phyloP scores from a whole-genome alignment of 2,113 vertebrate genomes.

The Ctenodactylus gundi region DNA sequence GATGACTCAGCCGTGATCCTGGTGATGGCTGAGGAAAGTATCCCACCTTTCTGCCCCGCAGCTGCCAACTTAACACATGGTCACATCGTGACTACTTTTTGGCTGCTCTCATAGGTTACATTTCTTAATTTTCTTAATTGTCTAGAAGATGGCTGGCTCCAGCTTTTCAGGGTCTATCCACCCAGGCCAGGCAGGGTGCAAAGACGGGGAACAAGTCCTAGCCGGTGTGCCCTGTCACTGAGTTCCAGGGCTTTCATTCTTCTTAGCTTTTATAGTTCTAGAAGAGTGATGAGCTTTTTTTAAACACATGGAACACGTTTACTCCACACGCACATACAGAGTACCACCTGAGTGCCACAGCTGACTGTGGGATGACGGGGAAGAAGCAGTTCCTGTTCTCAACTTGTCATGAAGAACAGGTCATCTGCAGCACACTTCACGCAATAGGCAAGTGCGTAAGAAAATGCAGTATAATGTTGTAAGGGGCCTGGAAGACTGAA shows the following conservation, averaged over 20 bases:
- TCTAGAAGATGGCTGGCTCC: background rate
- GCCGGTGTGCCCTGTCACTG: fast-evolving
- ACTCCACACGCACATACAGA: background rate
- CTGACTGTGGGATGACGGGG: background rate
- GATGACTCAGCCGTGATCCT: background rate
- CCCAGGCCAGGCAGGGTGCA: background rate
- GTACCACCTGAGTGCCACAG: background rate
- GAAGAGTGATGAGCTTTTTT: background rate
- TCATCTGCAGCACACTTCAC: no score
- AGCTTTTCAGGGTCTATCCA: background rate
- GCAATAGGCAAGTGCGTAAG: background rate
- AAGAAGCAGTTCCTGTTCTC: background rate
- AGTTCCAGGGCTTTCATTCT: fast-evolving
- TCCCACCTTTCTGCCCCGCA: background rate
- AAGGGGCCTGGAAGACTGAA: background rate
- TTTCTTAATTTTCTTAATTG: background rate
- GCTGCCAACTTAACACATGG: background rate
- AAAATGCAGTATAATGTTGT: background rate
- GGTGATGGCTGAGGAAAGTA: background rate
- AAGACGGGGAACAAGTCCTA: background rate
- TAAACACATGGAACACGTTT: background rate
- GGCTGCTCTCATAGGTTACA: background rate
- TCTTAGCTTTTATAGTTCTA: background rate
- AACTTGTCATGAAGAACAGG: background rate
- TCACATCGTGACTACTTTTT: background rate